Evolutionary conservation across 2,797 vertebrate genomes (phyloP).

Genomic region (Crocodylus rhombifer): DNA sequence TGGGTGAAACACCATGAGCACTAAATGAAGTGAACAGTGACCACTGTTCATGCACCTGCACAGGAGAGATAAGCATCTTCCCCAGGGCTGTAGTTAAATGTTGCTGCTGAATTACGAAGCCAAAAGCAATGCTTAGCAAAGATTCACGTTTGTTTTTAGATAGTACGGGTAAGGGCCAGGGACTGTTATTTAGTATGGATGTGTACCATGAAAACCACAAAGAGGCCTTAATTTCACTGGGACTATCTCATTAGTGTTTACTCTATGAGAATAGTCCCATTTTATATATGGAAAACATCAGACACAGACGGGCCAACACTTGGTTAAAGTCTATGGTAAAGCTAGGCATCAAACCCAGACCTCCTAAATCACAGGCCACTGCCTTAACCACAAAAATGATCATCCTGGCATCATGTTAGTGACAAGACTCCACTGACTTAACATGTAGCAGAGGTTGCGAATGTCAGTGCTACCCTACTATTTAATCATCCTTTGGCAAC

Average conservation of each 20-base stretch:
- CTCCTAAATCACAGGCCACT: background rate
- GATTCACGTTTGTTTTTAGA: background rate
- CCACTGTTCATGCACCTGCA: background rate
- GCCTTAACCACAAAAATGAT: background rate
- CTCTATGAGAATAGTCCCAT: background rate
- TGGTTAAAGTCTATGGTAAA: background rate
- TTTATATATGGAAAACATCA: background rate
- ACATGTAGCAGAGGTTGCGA: background rate
- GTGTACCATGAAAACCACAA: background rate
- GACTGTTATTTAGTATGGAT: background rate
- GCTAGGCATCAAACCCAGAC: background rate
- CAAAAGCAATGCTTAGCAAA: rapidly evolving
- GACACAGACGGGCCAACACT: background rate
- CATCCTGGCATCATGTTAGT: background rate
- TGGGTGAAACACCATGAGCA: background rate
- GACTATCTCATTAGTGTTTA: rapidly evolving
- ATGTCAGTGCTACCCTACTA: background rate
- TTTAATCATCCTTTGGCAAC: background rate
- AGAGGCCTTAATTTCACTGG: background rate
- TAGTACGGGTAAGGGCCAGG: rapidly evolving
- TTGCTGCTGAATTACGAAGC: background rate
- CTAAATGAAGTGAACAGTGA: background rate
- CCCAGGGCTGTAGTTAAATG: background rate
- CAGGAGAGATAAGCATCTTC: background rate
- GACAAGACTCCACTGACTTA: background rate